Conservation (phyloP, 2,113 vertebrate species). For the Grammomys surdaster region DNA sequence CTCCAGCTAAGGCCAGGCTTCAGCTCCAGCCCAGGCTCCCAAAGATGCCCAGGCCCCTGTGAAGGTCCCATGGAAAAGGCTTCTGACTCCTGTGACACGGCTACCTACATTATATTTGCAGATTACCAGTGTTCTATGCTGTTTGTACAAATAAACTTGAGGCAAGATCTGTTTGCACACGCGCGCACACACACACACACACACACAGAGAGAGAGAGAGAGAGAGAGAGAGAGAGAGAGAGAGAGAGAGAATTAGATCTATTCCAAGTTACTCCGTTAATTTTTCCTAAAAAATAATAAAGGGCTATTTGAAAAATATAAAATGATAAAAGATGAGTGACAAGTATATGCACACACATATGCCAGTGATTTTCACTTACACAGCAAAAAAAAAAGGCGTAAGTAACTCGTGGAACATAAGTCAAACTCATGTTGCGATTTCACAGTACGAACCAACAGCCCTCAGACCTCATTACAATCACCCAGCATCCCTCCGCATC, state of each 20-base stretch:
- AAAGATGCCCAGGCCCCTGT: no score
- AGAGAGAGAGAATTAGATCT: neutral
- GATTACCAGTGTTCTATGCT: no score
- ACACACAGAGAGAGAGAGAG: no score
- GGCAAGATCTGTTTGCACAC: no score
- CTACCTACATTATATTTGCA: no score
- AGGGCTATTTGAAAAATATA: neutral
- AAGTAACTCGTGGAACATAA: slow-evolving; percentile 40
- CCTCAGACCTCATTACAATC: neutral
- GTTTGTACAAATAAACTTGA: no score
- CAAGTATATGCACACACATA: neutral
- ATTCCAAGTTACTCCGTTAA: slow-evolving; percentile 28
- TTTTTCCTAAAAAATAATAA: slow-evolving; percentile 28
- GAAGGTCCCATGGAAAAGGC: no score
- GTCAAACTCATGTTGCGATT: neutral
- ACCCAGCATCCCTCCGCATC: neutral
- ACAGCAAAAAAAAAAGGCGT: slow-evolving; percentile 9
- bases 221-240: no score
- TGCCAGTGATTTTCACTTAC: neutral
- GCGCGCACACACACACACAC: no score
- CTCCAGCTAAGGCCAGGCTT: no score
- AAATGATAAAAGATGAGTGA: slow-evolving; percentile 13
- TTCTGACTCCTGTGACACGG: no score
- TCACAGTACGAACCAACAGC: neutral
- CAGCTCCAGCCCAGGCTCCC: no score